Base-by-base conservation (phyloP, 2,797 vertebrate species). In the Petrocephalus schoutedeni region DNA sequence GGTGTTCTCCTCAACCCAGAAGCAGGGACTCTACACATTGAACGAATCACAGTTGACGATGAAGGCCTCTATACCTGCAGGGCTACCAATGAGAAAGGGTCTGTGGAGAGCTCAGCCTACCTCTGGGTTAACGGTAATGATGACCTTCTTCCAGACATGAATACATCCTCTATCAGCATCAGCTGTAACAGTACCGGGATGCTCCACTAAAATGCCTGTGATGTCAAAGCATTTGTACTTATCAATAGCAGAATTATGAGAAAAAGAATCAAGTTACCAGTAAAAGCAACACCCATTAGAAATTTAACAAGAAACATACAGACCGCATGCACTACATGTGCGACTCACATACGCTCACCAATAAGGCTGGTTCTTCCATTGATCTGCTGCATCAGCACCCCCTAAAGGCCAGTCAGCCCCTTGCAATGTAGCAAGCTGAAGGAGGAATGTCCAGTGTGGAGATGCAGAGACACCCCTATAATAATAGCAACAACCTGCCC, bases 21-120 rank as follows among this genome's bases (percentile, higher is more conserved):
- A 93, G 97, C 96, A 85, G 96, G 96, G 89, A 96, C 93, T 6
- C 95, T 99, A 89, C 95, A 97, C 93, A 98, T 99, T 90, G 97
- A 97, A 92, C 96, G 98, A 91, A 95, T 98, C 88, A 97, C 96
- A 83, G 94, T 93, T 89, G 97, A 98, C 89, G 98, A 99, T 87
- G 96, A 97, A 93, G 98, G 98, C 41, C 92, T 96, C 89, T 99
- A 99, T 90, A 97, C 93, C 5, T 99, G 98, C 90, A 94, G 93
- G 92, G 98, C 96, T 87, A 95, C 95, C 93, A 99, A 99, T 93
- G 91, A 96, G 89, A 97, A 95, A 92, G 98, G 98, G 1, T 96
- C 95, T 0, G 96, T 93, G 80, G 95, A 97, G 88, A 98, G 96
- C 64, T 96, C 97, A 0, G 97, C 97, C 0, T 96, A 97, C 89